phyloP scores from a whole-genome alignment of 2,888 invertebrate species.

The Drosophila lutescens region DNA sequence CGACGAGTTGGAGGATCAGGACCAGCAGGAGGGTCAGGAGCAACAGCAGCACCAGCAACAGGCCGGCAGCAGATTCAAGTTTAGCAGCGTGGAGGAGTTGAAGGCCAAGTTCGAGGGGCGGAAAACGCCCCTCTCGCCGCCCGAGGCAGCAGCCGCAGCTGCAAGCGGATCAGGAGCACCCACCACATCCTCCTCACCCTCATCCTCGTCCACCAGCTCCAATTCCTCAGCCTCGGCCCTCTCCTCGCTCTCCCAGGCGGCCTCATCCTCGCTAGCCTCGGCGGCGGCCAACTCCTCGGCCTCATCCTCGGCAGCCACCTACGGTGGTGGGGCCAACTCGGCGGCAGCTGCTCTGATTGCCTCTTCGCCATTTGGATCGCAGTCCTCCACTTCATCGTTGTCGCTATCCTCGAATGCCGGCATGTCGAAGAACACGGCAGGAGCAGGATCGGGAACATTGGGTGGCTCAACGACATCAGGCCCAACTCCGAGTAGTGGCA shows the following conservation, averaged over 20 bases:
- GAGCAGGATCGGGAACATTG: conserved; percentile 6
- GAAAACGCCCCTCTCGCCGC: conserved; percentile 80
- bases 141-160: conserved; percentile 47
- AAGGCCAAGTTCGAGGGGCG: conserved; percentile 78
- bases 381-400: conserved; percentile 70
- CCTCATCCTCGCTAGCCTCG: conserved; percentile 66
- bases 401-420: conserved; percentile 55
- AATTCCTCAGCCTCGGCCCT: conserved; percentile 67
- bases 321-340: conserved; percentile 65
- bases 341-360: conserved; percentile 71
- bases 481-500: conserved; percentile 26
- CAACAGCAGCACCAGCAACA: conserved; percentile 16
- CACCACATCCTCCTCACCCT: conserved; percentile 66
- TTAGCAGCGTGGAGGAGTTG: conserved; percentile 76
- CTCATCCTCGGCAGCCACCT: conserved; percentile 67
- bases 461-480: conserved; percentile 16
- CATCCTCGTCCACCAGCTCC: conserved; percentile 68
- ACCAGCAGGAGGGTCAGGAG: conserved; percentile 10
- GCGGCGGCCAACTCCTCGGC: conserved; percentile 64
- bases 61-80: conserved; percentile 55
- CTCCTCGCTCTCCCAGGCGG: conserved; percentile 70
- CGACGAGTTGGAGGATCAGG: conserved; percentile 74
- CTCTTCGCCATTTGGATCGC: conserved; percentile 72
- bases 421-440: conserved; percentile 38
- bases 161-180: conserved; percentile 18